phyloP scores from a whole-genome alignment of 2,888 invertebrate species.

The Caenorhabditis panamensis region DNA sequence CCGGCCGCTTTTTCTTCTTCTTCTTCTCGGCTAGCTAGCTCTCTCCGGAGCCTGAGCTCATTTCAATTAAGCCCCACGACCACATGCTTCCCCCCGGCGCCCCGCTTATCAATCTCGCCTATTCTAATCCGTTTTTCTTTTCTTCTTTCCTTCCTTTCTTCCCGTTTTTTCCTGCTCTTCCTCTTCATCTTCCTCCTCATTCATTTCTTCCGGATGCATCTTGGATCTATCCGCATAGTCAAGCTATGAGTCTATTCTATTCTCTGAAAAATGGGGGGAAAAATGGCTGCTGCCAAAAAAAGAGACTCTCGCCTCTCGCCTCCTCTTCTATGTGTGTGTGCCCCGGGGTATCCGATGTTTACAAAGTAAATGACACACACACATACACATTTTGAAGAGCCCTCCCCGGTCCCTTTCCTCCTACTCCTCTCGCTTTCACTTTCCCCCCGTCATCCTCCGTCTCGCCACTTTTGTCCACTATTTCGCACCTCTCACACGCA shows the following conservation, averaged over 20 bases:
- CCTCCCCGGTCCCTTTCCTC: constrained; percentile 26
- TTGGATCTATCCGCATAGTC: no score
- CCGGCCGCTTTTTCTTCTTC: constrained; percentile 27
- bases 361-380: constrained; percentile 65
- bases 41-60: constrained; percentile 5
- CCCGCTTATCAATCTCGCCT: constrained; percentile 55
- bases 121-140: constrained; percentile 38
- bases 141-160: constrained; percentile 7
- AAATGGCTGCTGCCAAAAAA: constrained; percentile 40
- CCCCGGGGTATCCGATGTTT: constrained; percentile 60
- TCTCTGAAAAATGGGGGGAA: neutral
- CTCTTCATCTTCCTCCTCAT: constrained; percentile 14
- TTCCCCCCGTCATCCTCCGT: constrained; percentile 47
- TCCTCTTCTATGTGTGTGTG: constrained; percentile 42
- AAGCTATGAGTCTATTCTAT: constrained; percentile 20
- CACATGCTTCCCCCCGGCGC: neutral
- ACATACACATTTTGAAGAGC: constrained; percentile 61
- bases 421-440: constrained; percentile 36
- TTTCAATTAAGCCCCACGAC: constrained; percentile 44
- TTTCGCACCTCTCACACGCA: constrained; percentile 55
- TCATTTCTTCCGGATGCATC: constrained; percentile 23
- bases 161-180: constrained; percentile 8
- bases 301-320: constrained; percentile 7
- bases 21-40: neutral
- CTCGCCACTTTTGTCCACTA: constrained; percentile 42